Conservation (phyloP, 2,888 invertebrate species). For the Drosophila imparisetae region DNA sequence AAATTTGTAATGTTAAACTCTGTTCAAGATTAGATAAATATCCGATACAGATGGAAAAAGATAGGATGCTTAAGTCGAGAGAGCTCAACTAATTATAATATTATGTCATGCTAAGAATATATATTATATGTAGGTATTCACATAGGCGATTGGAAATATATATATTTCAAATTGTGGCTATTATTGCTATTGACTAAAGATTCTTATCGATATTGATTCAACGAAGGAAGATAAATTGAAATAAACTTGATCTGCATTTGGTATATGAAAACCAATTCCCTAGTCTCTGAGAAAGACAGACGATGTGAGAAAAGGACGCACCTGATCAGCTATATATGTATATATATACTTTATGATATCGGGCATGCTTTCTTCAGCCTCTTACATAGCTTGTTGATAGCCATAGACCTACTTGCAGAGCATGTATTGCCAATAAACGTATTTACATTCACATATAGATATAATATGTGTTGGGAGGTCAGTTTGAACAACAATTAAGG, state of each 20-base stretch:
- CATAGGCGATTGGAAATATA: no score
- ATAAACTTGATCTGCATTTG: no score
- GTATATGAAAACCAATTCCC: neutral
- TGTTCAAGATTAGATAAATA: neutral
- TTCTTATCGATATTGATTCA: no score
- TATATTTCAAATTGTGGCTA: neutral
- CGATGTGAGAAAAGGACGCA: no score
- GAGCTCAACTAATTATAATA: neutral
- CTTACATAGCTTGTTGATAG: neutral
- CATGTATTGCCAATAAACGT: neutral
- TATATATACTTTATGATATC: neutral
- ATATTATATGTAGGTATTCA: no score
- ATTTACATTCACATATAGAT: neutral
- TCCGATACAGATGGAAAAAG: neutral
- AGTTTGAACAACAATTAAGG: slow-evolving; percentile 18
- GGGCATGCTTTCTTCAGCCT: neutral
- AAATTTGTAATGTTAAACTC: neutral
- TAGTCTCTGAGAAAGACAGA: neutral
- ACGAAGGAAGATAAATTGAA: no score
- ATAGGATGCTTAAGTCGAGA: neutral
- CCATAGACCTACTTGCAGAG: neutral
- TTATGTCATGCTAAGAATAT: neutral
- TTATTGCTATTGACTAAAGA: neutral
- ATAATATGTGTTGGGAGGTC: neutral
- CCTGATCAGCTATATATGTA: neutral